Evolutionary conservation across 2,888 invertebrate genomes (phyloP), one percentile per base, ranked within the genome.

Genomic region (Stenichneumon culpator): DNA sequence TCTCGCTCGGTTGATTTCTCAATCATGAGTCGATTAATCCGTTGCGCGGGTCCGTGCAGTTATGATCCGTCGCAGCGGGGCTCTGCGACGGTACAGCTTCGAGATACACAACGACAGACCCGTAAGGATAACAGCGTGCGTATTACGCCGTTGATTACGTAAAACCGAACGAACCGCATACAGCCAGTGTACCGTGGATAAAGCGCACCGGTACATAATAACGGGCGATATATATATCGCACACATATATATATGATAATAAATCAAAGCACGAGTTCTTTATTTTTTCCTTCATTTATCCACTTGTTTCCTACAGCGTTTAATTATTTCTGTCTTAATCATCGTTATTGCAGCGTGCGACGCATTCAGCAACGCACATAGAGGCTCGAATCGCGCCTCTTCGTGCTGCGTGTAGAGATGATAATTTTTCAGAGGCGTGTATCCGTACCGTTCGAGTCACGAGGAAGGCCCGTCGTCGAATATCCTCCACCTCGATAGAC

Each of bases 91-190:
- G 67, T 22, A 11, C 16, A 22, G 14, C 3, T 2, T 19, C n/a
- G 32, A 54, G 52, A 3, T 11, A 6, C 5, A 69, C 44, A 19
- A 25, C 44, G 68, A 68, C 11, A 47, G 28, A 52, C 67, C 68
- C 39, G 25, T 69, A 69, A 79, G 47, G 36, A 70, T 11, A 22
- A 19, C 54, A 32, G 79, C 50, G 63, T 60, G 47, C 25, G 47
- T 69, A 47, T 79, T 54, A 36, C 44, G 39, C 7, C 36, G 47
- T 44, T 75, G 52, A 83, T 83, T 83, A 80, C 83, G 83, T 79
- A 80, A 83, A 83, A 72, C 54, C 36, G 36, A 28, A 63, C 70
- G 57, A 79, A 72, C 69, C 63, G 50, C 72, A 72, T 47, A 52
- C 65, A 60, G 39, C 57, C 47, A 50, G 44, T 52, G n/a, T 44